Percentiles rank a stretch among this genome's conserved stretches.
phyloP scores from a whole-genome alignment of 2,888 invertebrate species.

The Zaprionus lineosus region DNA sequence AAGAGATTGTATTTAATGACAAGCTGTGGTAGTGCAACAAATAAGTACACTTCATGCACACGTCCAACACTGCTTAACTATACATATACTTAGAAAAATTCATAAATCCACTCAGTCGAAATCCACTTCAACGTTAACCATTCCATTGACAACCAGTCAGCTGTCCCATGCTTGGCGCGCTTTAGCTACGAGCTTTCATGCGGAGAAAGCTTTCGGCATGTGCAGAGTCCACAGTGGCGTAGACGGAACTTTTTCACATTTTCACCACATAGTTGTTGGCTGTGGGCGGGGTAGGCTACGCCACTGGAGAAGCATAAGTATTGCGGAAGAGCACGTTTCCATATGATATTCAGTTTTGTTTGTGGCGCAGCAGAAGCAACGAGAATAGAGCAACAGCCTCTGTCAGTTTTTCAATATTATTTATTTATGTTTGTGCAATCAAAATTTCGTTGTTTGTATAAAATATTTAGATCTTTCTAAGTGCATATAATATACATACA shows the following conservation, averaged over 20 bases:
- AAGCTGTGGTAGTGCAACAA: constrained; percentile 81
- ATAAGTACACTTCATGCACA: neutral
- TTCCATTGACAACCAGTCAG: constrained; percentile 22
- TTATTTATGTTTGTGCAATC: constrained; percentile 25
- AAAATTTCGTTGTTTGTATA: constrained; percentile 4
- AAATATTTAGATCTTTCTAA: neutral
- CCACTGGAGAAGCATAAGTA: constrained; percentile 51
- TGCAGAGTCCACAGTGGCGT: constrained; percentile 46
- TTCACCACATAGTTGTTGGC: neutral
- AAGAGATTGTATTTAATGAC: constrained; percentile 86
- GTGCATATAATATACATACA: neutral
- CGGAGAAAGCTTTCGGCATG: constrained; percentile 46
- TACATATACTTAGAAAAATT: neutral
- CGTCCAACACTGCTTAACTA: neutral
- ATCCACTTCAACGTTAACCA: neutral
- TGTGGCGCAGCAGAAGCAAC: constrained; percentile 30
- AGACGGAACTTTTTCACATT: neutral
- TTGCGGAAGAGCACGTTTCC: constrained; percentile 61
- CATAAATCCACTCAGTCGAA: neutral
- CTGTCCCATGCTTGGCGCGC: constrained; percentile 41
- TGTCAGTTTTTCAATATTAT: constrained; percentile 15
- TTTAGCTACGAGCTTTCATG: constrained; percentile 58
- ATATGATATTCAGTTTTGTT: constrained; percentile 74
- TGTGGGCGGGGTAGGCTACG: neutral
- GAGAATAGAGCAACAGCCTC: constrained; percentile 6